Evolutionary conservation across 2,113 vertebrate genomes (phyloP), one percentile per base, ranked within the genome.

Genomic region (Zosterops borbonicus): DNA sequence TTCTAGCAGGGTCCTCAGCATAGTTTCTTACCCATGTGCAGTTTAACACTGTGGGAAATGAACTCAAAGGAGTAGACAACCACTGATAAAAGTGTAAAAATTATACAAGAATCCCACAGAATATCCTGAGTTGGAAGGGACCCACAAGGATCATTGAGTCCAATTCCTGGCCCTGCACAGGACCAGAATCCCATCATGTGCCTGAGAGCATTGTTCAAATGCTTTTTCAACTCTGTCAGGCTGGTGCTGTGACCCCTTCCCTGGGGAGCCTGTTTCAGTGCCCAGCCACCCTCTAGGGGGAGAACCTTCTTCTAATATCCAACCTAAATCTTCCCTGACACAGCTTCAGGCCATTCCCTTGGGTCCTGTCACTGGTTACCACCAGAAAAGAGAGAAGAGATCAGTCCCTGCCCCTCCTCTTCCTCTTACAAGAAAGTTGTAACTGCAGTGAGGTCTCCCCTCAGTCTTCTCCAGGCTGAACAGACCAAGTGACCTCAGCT

Each of bases 271-370:
- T 59, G 10, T 46, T 39, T 0, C 28, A 59, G 4, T 24, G 60
- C 28, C 33, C 44, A 37, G 0, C 0, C 18, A 44, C 8, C 2
- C 8, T 64, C 27, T 44, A 9, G 4, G 9, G 7, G 14, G 49
- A 22, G 27, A 35, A 9, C 8, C 5, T 64, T 50, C 27, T 37
- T 3, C 25, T 50, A 3, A 50, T 23, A 50, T 4, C 6, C 35
- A 50, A 2, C 18, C 19, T 24, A 50, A 74, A 65, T 12, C 3
- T 20, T 1, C 8, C 6, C 19, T 1, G 1, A 4, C 14, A 2
- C 33, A 65, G 2, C 59, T 44, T 44, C 52, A 37, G 8, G 6
- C 42, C 44, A 11, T 74, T 74, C 14, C 35, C 18, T 23, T 0
- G 0, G 6, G 35, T 50, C 9, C 31, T 37, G 17, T 28, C 37